These are phyloP conservation scores for Hydra vulgaris DNA, from an alignment of 30 jellyfish, hydroid and myxozoan genomes.

Conservation along the genomic window DNA sequence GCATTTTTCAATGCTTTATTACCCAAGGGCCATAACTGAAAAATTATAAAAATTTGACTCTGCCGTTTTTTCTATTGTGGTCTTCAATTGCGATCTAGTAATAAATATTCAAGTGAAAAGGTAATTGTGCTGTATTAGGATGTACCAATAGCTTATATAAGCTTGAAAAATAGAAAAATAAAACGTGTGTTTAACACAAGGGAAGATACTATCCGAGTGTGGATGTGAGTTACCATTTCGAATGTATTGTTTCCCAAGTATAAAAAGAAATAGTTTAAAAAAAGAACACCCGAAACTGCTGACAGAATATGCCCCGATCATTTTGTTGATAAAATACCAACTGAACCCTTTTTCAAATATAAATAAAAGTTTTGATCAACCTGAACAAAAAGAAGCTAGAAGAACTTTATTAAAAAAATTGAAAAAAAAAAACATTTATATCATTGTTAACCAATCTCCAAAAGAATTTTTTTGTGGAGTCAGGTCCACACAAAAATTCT, in stretches of 20 bases:
- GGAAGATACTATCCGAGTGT: not conserved
- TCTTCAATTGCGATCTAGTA: too few species aligned
- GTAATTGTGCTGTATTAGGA: constrained; percentile 29
- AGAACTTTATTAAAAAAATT: constrained; percentile 4
- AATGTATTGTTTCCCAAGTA: constrained; percentile 25
- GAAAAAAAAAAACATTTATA: not conserved
- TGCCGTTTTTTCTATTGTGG: too few species aligned
- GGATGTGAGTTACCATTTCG: too few species aligned
- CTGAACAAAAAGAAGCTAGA: too few species aligned
- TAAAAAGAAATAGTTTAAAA: constrained; percentile 7
- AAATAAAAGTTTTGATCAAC: constrained; percentile 30
- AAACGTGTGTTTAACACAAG: constrained; percentile 14
- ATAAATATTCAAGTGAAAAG: too few species aligned
- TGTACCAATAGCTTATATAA: constrained; percentile 23
- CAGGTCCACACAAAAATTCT: too few species aligned
- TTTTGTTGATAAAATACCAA: constrained; percentile 36
- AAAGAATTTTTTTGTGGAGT: too few species aligned
- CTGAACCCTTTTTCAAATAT: constrained; percentile 35
- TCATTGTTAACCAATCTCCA: too few species aligned
- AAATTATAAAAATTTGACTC: too few species aligned
- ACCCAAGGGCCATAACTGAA: too few species aligned
- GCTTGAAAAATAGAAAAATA: constrained; percentile 4
- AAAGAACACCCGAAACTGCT: constrained; percentile 29
- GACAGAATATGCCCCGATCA: constrained; percentile 58
- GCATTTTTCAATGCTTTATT: too few species aligned